phyloP scores from a whole-genome alignment of 1,140 invertebrate genomes.

The Watersipora subatra region DNA sequence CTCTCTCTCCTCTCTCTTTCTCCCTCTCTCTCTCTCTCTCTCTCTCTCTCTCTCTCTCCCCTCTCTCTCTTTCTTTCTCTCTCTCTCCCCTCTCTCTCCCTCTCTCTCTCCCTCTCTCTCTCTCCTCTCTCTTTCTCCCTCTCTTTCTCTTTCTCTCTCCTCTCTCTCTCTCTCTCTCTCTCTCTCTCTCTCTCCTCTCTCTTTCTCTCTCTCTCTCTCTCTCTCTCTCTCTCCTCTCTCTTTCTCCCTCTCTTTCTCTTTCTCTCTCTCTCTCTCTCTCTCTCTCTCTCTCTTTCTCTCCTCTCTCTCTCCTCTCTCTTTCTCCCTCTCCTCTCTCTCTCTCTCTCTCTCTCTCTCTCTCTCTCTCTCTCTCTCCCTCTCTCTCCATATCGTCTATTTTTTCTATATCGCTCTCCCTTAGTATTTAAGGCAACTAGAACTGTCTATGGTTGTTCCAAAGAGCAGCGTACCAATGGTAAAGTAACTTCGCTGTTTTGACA shows the following conservation, averaged over 20 bases:
- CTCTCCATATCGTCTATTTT: no score
- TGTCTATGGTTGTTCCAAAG: no score
- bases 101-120: not conserved
- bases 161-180: not conserved
- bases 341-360: no score
- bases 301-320: not conserved
- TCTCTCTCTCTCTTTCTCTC: constrained; percentile 1
- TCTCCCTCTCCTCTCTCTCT: no score
- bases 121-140: not conserved
- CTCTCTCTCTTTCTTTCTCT: not conserved
- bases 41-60: no score
- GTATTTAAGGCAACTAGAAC: no score
- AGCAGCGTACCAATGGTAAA: no score
- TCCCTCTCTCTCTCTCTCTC: no score
- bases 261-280: constrained; percentile 1
- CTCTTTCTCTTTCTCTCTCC: not conserved
- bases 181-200: not conserved
- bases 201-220: not conserved
- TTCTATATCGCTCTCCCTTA: no score
- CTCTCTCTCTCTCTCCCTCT: no score
- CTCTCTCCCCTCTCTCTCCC: not conserved
- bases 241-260: not conserved
- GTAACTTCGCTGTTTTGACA: no score
- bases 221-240: not conserved
- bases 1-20: no score